A percentile compares a stretch with the other conserved stretches of the same genome.
Evolutionary conservation across 53 echinoderm and acorn worm genomes (phyloP).

Genomic region (Henricia sp.): DNA sequence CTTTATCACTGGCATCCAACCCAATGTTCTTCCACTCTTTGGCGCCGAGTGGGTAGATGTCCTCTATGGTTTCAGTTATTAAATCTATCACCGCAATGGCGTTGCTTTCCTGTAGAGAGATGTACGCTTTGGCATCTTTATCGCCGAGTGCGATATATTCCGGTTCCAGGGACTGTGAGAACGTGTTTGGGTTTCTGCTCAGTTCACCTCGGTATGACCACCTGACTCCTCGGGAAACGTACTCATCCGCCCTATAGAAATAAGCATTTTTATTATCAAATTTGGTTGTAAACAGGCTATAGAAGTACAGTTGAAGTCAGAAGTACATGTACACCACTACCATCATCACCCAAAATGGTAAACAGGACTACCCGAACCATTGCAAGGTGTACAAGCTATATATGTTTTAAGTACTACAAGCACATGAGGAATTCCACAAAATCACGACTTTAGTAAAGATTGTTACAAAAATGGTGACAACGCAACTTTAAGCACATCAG

Average conservation of each 20-base stretch:
- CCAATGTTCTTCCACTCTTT: conserved; percentile 56
- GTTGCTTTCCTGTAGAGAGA: conserved; percentile 79
- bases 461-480: too few species aligned
- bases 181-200: conserved; percentile 50
- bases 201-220: conserved; percentile 80
- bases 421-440: too few species aligned
- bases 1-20: conserved; percentile 73
- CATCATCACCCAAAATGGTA: too few species aligned
- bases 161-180: conserved; percentile 88
- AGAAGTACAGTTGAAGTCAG: too few species aligned
- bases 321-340: too few species aligned
- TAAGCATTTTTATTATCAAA: too few species aligned
- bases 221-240: conserved; percentile 72
- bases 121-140: conserved; percentile 72
- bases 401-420: too few species aligned
- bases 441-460: too few species aligned
- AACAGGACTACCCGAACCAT: too few species aligned
- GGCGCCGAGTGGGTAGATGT: conserved; percentile 70
- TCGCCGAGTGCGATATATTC: conserved; percentile 73
- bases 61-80: conserved; percentile 35
- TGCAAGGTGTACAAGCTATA: too few species aligned
- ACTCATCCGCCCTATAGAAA: conserved; percentile 70
- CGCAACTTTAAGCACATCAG: too few species aligned
- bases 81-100: conserved; percentile 75
- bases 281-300: too few species aligned